Conservation (phyloP, 2,888 invertebrate genomes). For the Idaea dimidiata region DNA sequence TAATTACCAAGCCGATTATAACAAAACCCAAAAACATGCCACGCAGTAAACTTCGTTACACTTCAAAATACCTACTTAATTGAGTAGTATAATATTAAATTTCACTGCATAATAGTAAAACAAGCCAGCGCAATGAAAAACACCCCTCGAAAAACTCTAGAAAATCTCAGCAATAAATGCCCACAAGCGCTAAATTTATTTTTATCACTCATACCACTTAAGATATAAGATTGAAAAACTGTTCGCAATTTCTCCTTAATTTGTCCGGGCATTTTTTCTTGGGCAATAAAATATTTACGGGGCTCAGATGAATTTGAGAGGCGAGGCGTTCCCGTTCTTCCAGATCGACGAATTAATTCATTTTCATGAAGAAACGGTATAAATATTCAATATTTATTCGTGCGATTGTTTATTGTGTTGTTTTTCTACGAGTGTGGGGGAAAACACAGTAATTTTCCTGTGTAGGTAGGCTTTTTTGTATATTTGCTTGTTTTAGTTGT, state of each 20-base stretch:
- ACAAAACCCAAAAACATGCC: too few relatives aligned
- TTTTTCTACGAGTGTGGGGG: constrained; percentile 15
- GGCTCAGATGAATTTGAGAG: constrained; percentile 66
- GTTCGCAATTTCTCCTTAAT: constrained; percentile 68
- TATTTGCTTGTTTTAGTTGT: not conserved
- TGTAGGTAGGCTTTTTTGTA: not conserved
- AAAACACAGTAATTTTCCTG: constrained; percentile 1
- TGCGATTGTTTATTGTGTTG: constrained; percentile 25
- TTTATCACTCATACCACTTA: constrained; percentile 78
- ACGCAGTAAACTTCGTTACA: too few relatives aligned
- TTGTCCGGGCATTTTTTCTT: constrained; percentile 67
- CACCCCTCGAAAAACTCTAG: constrained; percentile 53
- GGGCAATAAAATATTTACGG: constrained; percentile 77
- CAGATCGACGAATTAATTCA: constrained; percentile 68
- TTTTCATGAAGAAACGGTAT: constrained; percentile 64
- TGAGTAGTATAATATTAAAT: too few relatives aligned
- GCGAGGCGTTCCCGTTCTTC: constrained; percentile 53
- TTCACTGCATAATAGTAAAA: too few relatives aligned
- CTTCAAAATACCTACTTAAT: too few relatives aligned
- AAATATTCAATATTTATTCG: constrained; percentile 47
- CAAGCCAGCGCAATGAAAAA: constrained; percentile 16
- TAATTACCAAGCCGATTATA: too few relatives aligned
- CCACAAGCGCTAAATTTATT: constrained; percentile 75
- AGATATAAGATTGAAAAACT: constrained; percentile 77
- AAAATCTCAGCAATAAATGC: constrained; percentile 76